phyloP scores from a whole-genome alignment of 2,113 vertebrate species.

The Lichenostomus cassidix region DNA sequence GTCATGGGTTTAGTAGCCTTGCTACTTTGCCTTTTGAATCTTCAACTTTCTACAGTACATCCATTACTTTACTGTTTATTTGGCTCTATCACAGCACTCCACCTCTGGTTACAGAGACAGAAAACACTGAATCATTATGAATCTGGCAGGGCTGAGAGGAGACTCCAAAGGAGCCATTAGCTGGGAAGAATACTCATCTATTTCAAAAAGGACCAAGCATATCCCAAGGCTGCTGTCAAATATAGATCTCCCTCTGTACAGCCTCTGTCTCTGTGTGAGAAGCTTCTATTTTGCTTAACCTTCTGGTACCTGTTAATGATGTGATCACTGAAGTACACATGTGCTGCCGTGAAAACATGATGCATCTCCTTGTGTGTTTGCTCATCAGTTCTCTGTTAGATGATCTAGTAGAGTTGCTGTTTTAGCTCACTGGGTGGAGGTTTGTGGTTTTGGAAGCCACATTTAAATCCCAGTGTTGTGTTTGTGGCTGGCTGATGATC shows the following conservation, averaged over 20 bases:
- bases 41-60: neutral
- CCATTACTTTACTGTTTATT: slow-evolving; percentile 11
- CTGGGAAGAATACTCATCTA: neutral
- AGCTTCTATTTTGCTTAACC: slow-evolving; percentile 14
- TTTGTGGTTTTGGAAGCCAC: slow-evolving; percentile 34
- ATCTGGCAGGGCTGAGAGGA: neutral
- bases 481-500: slow-evolving; percentile 40
- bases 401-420: neutral
- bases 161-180: neutral
- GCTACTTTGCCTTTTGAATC: neutral
- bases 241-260: neutral
- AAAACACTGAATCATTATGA: slow-evolving; percentile 27
- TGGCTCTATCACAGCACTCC: neutral
- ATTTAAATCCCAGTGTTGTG: slow-evolving; percentile 43
- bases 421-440: slow-evolving; percentile 40
- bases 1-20: neutral
- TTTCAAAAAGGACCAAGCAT: slow-evolving; percentile 2
- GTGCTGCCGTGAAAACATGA: slow-evolving; percentile 11
- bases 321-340: neutral
- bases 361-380: neutral
- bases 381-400: neutral
- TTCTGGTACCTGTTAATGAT: slow-evolving; percentile 38
- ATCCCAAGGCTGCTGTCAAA: slow-evolving; percentile 38
- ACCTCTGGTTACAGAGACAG: neutral
- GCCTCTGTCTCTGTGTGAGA: neutral